Evolutionary conservation across 64 coral and sea anemone genomes (phyloP).

Genomic region (Acropora yongei): DNA sequence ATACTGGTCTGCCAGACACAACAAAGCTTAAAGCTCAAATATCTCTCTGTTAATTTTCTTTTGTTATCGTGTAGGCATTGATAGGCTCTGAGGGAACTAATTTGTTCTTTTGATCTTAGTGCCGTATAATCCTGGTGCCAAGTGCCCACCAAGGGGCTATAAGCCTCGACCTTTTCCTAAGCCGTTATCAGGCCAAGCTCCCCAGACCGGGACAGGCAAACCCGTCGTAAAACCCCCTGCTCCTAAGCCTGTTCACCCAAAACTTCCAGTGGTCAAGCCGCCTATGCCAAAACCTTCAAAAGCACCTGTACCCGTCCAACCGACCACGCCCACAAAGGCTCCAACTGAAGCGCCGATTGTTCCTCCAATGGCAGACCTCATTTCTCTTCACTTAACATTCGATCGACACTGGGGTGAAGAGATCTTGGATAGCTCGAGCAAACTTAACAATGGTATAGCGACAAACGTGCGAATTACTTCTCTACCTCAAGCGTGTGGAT

Average conservation of each 20-base stretch:
- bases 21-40: too few relatives aligned
- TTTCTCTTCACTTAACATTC: constrained; percentile 65
- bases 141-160: constrained; percentile 75
- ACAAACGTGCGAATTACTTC: constrained; percentile 52
- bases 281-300: constrained; percentile 32
- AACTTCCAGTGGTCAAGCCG: constrained; percentile 1
- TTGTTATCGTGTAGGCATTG: too few relatives aligned
- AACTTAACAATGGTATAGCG: constrained; percentile 62
- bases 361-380: constrained; percentile 7
- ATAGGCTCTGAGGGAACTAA: neutral
- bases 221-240: neutral
- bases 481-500: constrained; percentile 73
- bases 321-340: constrained; percentile 8
- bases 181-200: neutral
- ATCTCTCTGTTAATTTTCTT: too few relatives aligned
- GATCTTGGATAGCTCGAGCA: constrained; percentile 66
- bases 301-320: constrained; percentile 14
- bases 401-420: constrained; percentile 59
- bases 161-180: constrained; percentile 52
- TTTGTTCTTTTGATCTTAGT: neutral
- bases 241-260: constrained; percentile 29
- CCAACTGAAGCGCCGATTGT: constrained; percentile 37
- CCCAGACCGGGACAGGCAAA: neutral
- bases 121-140: constrained; percentile 5
- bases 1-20: too few relatives aligned